These are phyloP conservation scores for Menidia menidia DNA, from an alignment of 2,797 vertebrate species.

Conservation along the genomic window DNA sequence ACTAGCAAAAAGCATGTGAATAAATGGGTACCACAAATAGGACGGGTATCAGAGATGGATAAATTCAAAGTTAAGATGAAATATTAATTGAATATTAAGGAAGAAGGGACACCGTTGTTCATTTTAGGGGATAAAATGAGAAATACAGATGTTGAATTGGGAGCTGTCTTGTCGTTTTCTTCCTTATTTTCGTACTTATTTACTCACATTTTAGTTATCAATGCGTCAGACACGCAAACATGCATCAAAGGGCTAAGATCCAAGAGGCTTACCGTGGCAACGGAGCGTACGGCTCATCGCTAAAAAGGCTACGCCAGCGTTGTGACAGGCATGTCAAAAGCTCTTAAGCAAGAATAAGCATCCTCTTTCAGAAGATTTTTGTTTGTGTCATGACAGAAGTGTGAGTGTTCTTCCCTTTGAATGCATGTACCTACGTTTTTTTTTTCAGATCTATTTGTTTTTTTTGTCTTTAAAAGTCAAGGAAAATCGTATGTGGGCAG, in stretches of 20 bases:
- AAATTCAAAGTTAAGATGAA: constrained; percentile 33
- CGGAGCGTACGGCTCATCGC: constrained; percentile 32
- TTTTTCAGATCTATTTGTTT: constrained; percentile 6
- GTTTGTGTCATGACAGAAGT: constrained; percentile 53
- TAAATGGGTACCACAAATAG: constrained; percentile 36
- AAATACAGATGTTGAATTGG: background rate
- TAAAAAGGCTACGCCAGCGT: constrained; percentile 54
- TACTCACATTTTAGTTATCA: constrained; percentile 40
- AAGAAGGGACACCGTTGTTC: background rate
- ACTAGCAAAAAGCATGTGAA: constrained; percentile 42
- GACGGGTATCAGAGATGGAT: background rate
- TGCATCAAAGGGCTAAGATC: constrained; percentile 41
- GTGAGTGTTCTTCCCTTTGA: constrained; percentile 10
- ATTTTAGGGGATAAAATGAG: background rate
- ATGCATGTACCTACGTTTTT: background rate
- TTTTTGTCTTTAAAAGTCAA: constrained; percentile 10
- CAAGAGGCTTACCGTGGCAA: constrained; percentile 31
- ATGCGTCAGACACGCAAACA: constrained; percentile 21
- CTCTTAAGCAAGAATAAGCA: constrained; percentile 67
- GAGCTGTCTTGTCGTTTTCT: constrained; percentile 9
- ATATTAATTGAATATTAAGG: constrained; percentile 28
- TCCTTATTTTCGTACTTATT: background rate
- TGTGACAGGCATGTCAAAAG: constrained; percentile 73
- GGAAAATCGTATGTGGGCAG: constrained; percentile 25
- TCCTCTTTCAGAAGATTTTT: constrained; percentile 65